Evolutionary conservation across 2,113 vertebrate species (phyloP), one percentile per base, ranked within the genome.

Genomic region (Plectropomus leopardus): DNA sequence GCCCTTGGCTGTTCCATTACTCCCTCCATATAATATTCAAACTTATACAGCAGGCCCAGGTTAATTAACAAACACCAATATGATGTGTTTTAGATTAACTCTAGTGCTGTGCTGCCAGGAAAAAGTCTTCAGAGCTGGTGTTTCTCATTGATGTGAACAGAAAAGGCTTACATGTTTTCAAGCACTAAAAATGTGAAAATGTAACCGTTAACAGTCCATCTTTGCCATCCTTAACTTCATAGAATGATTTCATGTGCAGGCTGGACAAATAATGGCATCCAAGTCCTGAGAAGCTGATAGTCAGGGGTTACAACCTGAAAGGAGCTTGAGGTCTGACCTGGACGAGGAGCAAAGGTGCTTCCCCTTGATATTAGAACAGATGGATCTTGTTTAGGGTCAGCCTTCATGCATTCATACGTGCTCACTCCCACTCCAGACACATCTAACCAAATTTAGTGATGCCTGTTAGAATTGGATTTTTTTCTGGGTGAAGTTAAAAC

Each of bases 61-160:
- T 72, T 59, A 72, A 84, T 84, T 71, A 72, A 36, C 64, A 70
- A 28, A 40, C 48, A 44, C 16, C n/a, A 23, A 16, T 1, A 5
- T 15, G 34, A 65, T 55, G 34, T 59, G 48, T 47, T 26, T 57
- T 21, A 64, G 24, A 77, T 63, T 21, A 19, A 28, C 28, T 63
- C 30, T 64, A 42, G 23, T 7, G 30, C 58, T 60, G 55, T 9
- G 55, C 53, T 60, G 42, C 48, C 28, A 1, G 4, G 0, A 58
- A 53, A n/a, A 60, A 11, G n/a, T 57, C 10, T 73, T 76, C 15
- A 21, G 63, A 69, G 40, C 32, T 14, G 21, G 2, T 15, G 21
- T 44, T 8, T 34, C 5, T 58, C n/a, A 34, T 16, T 76, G 21
- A 24, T 54, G 21, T 57, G 15, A 70, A 32, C 13, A 26, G 11